Evolutionary conservation across 2,888 invertebrate genomes (phyloP).

Genomic region (Biston betularia): DNA sequence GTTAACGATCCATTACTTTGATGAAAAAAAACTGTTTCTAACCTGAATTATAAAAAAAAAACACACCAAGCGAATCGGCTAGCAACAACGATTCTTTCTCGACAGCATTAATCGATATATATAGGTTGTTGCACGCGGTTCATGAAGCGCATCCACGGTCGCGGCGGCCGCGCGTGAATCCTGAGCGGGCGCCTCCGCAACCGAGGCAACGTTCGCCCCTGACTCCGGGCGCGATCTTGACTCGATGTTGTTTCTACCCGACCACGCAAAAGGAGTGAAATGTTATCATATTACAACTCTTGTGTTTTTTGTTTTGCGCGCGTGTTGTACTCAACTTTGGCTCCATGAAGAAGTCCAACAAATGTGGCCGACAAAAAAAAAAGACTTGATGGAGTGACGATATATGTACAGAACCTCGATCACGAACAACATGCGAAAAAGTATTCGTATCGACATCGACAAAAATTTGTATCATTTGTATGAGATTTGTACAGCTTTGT

Average conservation of each 20-base stretch:
- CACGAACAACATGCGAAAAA: no score
- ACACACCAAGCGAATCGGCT: neutral
- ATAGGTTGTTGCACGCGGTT: conserved; percentile 18
- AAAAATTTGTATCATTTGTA: no score
- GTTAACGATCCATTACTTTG: no score
- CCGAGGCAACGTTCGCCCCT: conserved; percentile 46
- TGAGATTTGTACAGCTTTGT: no score
- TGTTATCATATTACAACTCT: no score
- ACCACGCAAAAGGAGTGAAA: neutral
- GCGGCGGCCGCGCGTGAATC: conserved; percentile 18
- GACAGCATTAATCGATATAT: conserved; percentile 2
- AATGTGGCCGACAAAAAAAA: no score
- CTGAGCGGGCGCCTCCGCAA: conserved; percentile 14
- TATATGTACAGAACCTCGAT: no score
- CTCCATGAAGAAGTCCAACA: no score
- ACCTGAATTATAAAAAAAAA: neutral
- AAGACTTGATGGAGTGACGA: no score
- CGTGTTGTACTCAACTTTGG: no score
- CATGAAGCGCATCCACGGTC: conserved; percentile 16
- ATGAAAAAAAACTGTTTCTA: neutral
- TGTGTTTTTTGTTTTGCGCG: no score
- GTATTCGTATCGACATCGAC: no score
- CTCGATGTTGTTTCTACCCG: conserved; percentile 13
- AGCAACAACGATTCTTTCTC: conserved; percentile 8
- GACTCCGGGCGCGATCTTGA: conserved; percentile 41